Conservation (phyloP, 2,113 vertebrate species). For the Murina feae region DNA sequence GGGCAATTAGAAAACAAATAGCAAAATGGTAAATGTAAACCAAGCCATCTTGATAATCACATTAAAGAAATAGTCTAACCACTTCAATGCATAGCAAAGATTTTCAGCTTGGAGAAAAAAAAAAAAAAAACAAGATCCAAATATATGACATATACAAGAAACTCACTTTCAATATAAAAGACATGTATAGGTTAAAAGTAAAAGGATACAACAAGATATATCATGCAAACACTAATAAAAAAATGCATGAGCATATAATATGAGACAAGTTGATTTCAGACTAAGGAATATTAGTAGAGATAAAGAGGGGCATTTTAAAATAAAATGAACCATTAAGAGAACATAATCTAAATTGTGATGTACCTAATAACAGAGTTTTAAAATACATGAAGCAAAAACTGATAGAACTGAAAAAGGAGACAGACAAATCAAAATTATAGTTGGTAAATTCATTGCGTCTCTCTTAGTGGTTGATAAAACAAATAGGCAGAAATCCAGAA, state of each 20-base stretch:
- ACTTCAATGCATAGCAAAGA: neutral
- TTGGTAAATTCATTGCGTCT: neutral
- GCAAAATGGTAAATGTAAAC: neutral
- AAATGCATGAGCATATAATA: neutral
- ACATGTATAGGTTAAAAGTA: neutral
- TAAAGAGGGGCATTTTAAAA: neutral
- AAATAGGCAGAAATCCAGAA: neutral
- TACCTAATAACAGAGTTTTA: neutral
- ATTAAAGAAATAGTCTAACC: neutral
- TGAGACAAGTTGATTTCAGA: neutral
- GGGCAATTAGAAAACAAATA: neutral
- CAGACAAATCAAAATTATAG: neutral
- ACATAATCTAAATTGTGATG: neutral
- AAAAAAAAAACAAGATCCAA: neutral
- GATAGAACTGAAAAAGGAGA: neutral
- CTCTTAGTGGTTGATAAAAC: neutral
- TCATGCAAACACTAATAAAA: neutral
- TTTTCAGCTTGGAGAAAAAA: neutral
- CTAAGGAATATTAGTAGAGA: neutral
- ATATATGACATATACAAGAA: neutral
- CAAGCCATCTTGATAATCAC: neutral
- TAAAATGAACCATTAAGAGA: neutral
- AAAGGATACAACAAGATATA: neutral
- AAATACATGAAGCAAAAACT: neutral
- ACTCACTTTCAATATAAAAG: slow-evolving; percentile 9